phyloP scores from a whole-genome alignment of 1,140 invertebrate genomes.

The Lepidurus packardi region DNA sequence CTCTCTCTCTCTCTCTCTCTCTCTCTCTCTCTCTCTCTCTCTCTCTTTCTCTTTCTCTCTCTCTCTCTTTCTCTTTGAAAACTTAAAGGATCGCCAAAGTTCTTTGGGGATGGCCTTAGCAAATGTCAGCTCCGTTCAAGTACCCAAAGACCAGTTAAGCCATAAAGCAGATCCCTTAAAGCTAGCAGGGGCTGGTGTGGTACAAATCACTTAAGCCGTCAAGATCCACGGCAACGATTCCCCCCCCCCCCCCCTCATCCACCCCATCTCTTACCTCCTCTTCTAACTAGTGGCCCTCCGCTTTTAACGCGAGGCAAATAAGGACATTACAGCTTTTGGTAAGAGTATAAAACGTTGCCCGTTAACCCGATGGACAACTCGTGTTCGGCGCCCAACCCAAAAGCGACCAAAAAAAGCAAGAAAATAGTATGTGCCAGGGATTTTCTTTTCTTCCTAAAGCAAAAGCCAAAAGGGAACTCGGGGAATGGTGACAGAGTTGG shows the following conservation, averaged over 20 bases:
- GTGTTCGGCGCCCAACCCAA: constrained; percentile 20
- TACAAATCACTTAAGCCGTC: constrained; percentile 21
- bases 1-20: background rate
- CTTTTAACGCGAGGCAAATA: constrained; percentile 15
- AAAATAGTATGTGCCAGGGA: constrained; percentile 3
- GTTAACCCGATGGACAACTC: constrained; percentile 18
- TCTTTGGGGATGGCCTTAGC: background rate
- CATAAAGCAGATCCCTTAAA: constrained; percentile 19
- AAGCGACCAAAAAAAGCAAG: background rate
- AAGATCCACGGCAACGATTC: constrained; percentile 9
- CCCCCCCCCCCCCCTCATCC: background rate
- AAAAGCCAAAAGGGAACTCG: background rate
- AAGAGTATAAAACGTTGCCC: constrained; percentile 18
- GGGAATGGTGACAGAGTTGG: constrained; percentile 16
- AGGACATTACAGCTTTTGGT: constrained; percentile 21
- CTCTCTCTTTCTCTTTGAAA: background rate
- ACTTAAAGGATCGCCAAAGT: background rate
- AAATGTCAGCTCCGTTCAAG: constrained; percentile 18
- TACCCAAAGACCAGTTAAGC: constrained; percentile 6
- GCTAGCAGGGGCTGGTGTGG: constrained; percentile 7
- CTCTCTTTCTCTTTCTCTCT: background rate
- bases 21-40: background rate
- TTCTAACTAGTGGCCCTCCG: background rate
- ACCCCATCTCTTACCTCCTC: background rate
- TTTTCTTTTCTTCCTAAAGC: background rate